A percentile compares a stretch with the other conserved stretches of the same genome.
Conservation (phyloP, 1,140 invertebrate species). For the Gyrodactylus salaris region DNA sequence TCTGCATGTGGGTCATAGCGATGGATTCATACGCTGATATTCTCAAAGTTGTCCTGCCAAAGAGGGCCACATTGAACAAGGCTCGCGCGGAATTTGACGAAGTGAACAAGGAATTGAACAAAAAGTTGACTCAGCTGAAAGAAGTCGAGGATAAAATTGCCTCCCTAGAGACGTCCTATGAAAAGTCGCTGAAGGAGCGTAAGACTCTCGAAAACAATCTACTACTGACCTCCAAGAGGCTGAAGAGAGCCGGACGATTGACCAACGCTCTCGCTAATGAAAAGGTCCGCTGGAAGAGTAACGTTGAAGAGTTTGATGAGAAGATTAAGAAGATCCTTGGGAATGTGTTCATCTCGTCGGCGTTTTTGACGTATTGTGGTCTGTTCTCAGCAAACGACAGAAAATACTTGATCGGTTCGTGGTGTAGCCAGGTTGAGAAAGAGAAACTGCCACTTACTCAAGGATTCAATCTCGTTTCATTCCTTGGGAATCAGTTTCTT, state of each 20-base stretch:
- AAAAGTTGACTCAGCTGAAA: constrained; percentile 19
- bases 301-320: constrained; percentile 26
- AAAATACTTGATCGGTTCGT: constrained; percentile 8
- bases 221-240: constrained; percentile 34
- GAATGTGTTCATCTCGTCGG: constrained; percentile 21
- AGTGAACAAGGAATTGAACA: constrained; percentile 16
- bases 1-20: constrained; percentile 21
- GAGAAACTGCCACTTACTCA: constrained; percentile 18
- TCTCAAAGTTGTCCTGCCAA: constrained; percentile 25
- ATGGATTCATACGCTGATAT: constrained; percentile 19
- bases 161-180: constrained; percentile 20
- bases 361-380: constrained; percentile 21
- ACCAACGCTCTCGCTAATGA: constrained; percentile 49
- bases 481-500: constrained; percentile 49
- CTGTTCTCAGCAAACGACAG: constrained; percentile 16
- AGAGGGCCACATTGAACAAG: constrained; percentile 37
- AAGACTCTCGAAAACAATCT: constrained; percentile 29
- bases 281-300: constrained; percentile 39
- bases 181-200: constrained; percentile 25
- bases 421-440: constrained; percentile 13
- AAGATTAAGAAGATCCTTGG: constrained; percentile 19
- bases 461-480: constrained; percentile 28
- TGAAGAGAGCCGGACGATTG: constrained; percentile 40
- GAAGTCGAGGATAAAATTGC: constrained; percentile 20
- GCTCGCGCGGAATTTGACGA: constrained; percentile 18